Conservation (phyloP, 2,113 vertebrate species). For the Vimba vimba region DNA sequence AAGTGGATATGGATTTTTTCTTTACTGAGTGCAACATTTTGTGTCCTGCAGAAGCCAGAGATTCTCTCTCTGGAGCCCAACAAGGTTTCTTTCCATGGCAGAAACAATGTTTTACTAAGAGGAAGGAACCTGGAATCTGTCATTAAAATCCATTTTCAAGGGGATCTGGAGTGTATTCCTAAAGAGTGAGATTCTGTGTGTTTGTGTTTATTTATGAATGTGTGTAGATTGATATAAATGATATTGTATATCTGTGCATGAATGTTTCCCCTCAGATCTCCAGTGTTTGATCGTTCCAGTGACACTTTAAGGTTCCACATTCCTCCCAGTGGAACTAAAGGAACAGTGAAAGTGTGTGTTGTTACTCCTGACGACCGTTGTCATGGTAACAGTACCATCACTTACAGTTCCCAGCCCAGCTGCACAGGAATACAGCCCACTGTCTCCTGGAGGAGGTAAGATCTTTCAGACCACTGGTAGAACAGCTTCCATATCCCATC, state of each 20-base stretch:
- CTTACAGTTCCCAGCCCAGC: constrained; percentile 76
- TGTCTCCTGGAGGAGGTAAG: constrained; percentile 81
- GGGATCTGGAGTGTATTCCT: constrained; percentile 74
- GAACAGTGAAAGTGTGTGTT: constrained; percentile 77
- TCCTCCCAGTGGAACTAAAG: constrained; percentile 77
- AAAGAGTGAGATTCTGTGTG: constrained; percentile 62
- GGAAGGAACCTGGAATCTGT: constrained; percentile 83
- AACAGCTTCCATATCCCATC: not conserved
- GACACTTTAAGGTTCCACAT: constrained; percentile 79
- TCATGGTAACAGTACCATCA: constrained; percentile 66
- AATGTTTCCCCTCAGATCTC: constrained; percentile 66
- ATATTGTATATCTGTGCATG: constrained; percentile 28
- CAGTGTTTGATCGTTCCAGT: constrained; percentile 69
- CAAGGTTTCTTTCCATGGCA: constrained; percentile 83
- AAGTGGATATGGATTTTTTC: not conserved
- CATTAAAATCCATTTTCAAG: constrained; percentile 78
- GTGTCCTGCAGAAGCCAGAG: constrained; percentile 73
- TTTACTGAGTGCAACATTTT: not conserved
- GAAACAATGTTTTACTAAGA: constrained; percentile 77
- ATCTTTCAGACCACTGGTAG: not conserved
- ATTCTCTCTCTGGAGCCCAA: constrained; percentile 79
- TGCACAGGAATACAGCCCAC: constrained; percentile 74
- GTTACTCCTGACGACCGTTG: constrained; percentile 72
- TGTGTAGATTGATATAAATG: not conserved
- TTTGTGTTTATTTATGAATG: not conserved